Evolutionary conservation across 2,888 invertebrate genomes (phyloP), one percentile per base, ranked within the genome.

Genomic region (Siphlonurus alternatus): DNA sequence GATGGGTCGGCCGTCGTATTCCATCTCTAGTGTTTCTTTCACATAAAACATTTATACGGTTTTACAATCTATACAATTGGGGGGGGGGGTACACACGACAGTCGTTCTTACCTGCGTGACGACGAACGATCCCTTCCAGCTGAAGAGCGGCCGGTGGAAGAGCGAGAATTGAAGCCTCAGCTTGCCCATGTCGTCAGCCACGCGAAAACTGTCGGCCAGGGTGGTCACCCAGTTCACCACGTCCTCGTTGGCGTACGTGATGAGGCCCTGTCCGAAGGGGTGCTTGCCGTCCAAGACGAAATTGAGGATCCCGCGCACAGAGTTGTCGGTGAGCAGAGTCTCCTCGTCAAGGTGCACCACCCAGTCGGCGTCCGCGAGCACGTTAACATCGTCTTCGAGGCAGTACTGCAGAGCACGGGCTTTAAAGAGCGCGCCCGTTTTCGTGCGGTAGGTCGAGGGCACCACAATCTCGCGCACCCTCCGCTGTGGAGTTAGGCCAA

Each of bases 51-150:
- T n/a, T n/a, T n/a, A n/a, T n/a, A n/a, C n/a, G n/a, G n/a, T n/a
- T n/a, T n/a, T n/a, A n/a, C n/a, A n/a, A n/a, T n/a, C n/a, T n/a
- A n/a, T n/a, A n/a, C n/a, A n/a, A n/a, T n/a, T n/a, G n/a, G n/a
- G n/a, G n/a, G n/a, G n/a, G n/a, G n/a, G n/a, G n/a, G n/a, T n/a
- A n/a, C n/a, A n/a, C n/a, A n/a, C n/a, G n/a, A n/a, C n/a, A n/a
- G n/a, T n/a, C n/a, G n/a, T 63, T 70, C 75, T 77, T 75, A 93
- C 93, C 86, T 94, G 93, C 67, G 95, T 94, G 10, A 97, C 95
- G 68, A 97, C 96, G 77, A 90, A 97, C 59, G 96, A 96, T 66
- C 97, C 97, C 78, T 97, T 97, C 95, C 96, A 96, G 75, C 95
- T 94, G 76, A 97, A 95, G 64, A 95, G 79, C 20, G 97, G 96